Evolutionary conservation across 1,140 invertebrate genomes (phyloP).

Genomic region (Monochamus saltuarius): DNA sequence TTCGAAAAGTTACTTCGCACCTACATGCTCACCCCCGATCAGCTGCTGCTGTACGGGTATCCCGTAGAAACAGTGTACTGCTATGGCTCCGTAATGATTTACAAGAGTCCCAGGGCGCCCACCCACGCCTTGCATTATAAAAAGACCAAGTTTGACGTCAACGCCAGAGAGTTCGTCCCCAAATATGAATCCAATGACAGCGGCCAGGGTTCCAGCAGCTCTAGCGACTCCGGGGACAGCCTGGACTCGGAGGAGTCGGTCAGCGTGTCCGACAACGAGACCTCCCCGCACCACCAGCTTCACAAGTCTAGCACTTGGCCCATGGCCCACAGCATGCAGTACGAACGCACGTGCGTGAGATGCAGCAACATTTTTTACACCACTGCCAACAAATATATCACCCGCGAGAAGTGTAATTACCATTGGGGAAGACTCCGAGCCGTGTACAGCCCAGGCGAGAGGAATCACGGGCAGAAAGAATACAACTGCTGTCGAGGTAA

Average conservation of each 20-base stretch:
- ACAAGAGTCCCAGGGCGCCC: background rate
- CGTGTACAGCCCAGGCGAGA: slow-evolving; percentile 28
- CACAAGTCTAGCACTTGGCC: background rate
- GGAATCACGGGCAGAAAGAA: slow-evolving; percentile 16
- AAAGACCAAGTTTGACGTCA: slow-evolving; percentile 57
- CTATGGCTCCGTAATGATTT: slow-evolving; percentile 10
- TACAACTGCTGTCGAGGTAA: slow-evolving; percentile 58
- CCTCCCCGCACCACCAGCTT: slow-evolving; percentile 31
- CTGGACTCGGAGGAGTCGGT: slow-evolving; percentile 34
- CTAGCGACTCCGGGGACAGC: slow-evolving; percentile 39
- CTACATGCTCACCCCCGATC: slow-evolving; percentile 63
- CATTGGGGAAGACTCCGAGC: slow-evolving; percentile 74
- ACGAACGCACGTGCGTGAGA: slow-evolving; percentile 63
- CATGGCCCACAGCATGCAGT: background rate
- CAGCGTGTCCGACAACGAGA: slow-evolving; percentile 50
- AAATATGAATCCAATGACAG: slow-evolving; percentile 33
- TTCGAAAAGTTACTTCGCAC: slow-evolving; percentile 11
- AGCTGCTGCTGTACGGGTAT: slow-evolving; percentile 71
- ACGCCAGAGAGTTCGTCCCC: slow-evolving; percentile 67
- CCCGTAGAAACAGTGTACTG: slow-evolving; percentile 58
- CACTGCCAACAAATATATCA: slow-evolving; percentile 65
- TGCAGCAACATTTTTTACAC: slow-evolving; percentile 70
- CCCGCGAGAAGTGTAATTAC: slow-evolving; percentile 70
- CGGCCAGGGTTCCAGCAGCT: slow-evolving; percentile 55
- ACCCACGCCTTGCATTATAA: slow-evolving; percentile 23